Percentiles rank a stretch among this genome's conserved stretches.
These are phyloP conservation scores for Coelinius sp. DNA, from an alignment of 2,888 invertebrate genomes.

Conservation along the genomic window DNA sequence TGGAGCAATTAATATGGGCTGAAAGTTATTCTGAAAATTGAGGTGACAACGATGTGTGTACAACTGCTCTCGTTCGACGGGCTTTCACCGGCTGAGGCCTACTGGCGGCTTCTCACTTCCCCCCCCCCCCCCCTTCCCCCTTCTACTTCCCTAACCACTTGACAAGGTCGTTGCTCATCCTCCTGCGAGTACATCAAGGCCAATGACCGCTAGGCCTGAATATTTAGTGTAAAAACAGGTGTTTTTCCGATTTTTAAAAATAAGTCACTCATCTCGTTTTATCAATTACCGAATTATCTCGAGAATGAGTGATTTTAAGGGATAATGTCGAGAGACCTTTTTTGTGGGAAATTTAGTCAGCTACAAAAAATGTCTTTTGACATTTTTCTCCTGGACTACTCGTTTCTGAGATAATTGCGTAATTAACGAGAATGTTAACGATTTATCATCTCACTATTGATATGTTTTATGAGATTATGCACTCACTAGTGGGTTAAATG, in stretches of 20 bases:
- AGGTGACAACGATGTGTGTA: background rate
- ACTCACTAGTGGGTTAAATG: background rate
- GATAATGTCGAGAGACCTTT: too few relatives aligned
- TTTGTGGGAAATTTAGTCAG: too few relatives aligned
- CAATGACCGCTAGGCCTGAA: background rate
- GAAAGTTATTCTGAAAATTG: background rate
- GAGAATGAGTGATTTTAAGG: too few relatives aligned
- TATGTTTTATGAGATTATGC: background rate
- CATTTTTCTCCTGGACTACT: too few relatives aligned
- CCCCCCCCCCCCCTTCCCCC: background rate
- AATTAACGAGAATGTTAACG: too few relatives aligned
- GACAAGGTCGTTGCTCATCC: constrained; percentile 30
- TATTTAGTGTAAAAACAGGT: background rate
- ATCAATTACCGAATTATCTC: too few relatives aligned
- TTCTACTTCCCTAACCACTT: background rate
- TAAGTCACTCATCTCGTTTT: too few relatives aligned
- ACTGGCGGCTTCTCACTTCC: constrained; percentile 16
- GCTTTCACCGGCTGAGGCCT: constrained; percentile 12
- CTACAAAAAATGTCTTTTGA: too few relatives aligned
- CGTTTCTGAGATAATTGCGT: too few relatives aligned
- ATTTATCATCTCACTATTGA: too few relatives aligned
- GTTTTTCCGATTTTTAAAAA: background rate
- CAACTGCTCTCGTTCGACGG: background rate
- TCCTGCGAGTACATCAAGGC: background rate
- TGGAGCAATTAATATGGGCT: background rate